A percentile compares a stretch with the other conserved stretches of the same genome.
Evolutionary conservation across 2,888 invertebrate species (phyloP).

Genomic region (Ormyrus rosae): DNA sequence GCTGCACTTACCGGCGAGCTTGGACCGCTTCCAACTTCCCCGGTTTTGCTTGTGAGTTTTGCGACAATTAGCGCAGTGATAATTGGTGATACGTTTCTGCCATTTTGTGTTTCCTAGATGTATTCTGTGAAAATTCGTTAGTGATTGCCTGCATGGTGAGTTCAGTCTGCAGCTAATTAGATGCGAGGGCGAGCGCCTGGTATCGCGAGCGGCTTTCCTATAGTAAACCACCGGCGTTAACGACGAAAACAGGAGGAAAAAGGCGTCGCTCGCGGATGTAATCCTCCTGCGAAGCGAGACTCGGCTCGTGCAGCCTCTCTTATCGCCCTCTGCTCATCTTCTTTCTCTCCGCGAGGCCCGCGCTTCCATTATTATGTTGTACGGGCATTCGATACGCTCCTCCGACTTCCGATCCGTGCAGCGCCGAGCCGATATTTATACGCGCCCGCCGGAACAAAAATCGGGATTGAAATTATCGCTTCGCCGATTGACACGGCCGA

Average conservation of each 20-base stretch:
- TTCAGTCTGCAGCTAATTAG: too few relatives aligned
- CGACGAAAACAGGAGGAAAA: not conserved
- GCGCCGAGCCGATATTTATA: not conserved
- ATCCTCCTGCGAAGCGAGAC: not conserved
- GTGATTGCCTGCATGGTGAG: too few relatives aligned
- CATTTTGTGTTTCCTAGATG: too few relatives aligned
- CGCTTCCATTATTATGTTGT: conserved; percentile 20
- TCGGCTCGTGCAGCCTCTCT: not conserved
- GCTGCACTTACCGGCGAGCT: too few relatives aligned
- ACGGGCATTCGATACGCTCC: conserved; percentile 14
- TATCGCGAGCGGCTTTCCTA: not conserved
- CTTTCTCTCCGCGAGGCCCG: not conserved
- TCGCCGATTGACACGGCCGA: conserved; percentile 18
- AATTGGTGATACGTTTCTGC: too few relatives aligned
- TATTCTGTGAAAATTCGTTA: too few relatives aligned
- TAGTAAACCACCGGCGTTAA: not conserved
- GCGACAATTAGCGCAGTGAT: too few relatives aligned
- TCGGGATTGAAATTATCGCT: conserved; percentile 23
- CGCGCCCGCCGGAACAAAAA: not conserved
- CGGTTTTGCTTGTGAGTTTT: too few relatives aligned
- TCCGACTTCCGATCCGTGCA: conserved; percentile 30
- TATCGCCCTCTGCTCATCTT: conserved; percentile 7
- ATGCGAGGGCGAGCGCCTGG: too few relatives aligned
- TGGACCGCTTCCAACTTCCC: too few relatives aligned
- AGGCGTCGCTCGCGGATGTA: not conserved